These are phyloP conservation scores for Neodiprion lecontei DNA, from an alignment of 1,140 invertebrate species.

Conservation along the genomic window DNA sequence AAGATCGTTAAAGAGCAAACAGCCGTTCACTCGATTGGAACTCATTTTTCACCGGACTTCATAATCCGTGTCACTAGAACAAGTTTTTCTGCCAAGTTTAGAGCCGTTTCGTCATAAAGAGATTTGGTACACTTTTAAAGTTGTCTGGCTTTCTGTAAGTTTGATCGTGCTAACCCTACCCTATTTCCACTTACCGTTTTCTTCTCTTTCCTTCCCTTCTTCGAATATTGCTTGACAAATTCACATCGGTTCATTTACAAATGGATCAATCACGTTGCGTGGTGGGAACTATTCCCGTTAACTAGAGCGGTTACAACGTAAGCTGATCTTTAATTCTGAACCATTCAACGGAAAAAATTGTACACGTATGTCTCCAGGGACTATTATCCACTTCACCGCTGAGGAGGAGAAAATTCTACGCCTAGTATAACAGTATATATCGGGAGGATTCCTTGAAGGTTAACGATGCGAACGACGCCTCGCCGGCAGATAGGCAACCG, in stretches of 20 bases:
- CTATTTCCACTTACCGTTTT: no score
- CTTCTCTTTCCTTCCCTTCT: no score
- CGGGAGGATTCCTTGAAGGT: no score
- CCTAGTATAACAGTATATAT: no score
- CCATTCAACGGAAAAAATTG: background rate
- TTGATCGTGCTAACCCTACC: background rate
- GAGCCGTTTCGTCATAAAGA: background rate
- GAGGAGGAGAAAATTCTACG: no score
- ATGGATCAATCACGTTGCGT: background rate
- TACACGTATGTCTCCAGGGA: no score
- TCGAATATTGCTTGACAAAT: no score
- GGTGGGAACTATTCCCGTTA: background rate
- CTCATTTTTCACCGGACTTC: background rate
- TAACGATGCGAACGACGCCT: no score
- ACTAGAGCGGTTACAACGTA: background rate
- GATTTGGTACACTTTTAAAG: background rate
- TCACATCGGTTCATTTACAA: no score
- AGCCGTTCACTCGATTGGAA: background rate
- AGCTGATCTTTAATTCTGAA: background rate
- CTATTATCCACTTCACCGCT: no score
- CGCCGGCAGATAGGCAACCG: no score
- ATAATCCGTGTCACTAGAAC: conserved; percentile 5
- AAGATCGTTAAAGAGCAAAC: background rate
- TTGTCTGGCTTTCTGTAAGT: background rate
- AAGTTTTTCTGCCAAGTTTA: background rate